phyloP scores from a whole-genome alignment of 2,888 invertebrate species.

The Trilocha varians region DNA sequence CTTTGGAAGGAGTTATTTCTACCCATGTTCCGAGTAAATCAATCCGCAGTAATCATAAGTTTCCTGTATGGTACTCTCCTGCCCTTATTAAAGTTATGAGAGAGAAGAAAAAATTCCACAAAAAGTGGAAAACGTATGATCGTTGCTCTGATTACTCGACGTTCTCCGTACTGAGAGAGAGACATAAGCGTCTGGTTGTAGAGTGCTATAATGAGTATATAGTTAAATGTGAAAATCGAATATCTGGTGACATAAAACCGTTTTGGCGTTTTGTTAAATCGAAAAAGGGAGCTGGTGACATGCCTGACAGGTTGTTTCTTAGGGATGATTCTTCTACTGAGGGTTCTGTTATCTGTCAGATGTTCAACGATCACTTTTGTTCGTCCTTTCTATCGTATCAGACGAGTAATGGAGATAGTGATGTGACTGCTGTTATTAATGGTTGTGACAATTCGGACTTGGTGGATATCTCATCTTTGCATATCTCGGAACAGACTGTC shows the following conservation, averaged over 20 bases:
- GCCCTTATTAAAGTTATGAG: slow-evolving; percentile 4
- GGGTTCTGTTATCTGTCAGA: neutral
- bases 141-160: slow-evolving; percentile 1
- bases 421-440: too few species aligned
- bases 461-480: too few species aligned
- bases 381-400: too few species aligned
- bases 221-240: too few species aligned
- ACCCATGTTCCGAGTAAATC: neutral
- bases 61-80: slow-evolving; percentile 4
- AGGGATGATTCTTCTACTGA: neutral
- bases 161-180: slow-evolving; percentile 1
- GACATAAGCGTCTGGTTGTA: too few species aligned
- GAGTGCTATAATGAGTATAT: too few species aligned
- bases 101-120: slow-evolving; percentile 2
- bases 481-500: neutral
- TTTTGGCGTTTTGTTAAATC: neutral
- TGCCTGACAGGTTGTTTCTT: neutral
- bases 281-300: neutral
- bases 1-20: neutral
- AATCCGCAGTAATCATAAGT: neutral
- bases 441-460: too few species aligned
- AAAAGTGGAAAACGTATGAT: slow-evolving; percentile 2
- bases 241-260: too few species aligned
- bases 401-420: too few species aligned
- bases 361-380: neutral